phyloP scores from a whole-genome alignment of 2,888 invertebrate species.

The Bellardia bayeri region DNA sequence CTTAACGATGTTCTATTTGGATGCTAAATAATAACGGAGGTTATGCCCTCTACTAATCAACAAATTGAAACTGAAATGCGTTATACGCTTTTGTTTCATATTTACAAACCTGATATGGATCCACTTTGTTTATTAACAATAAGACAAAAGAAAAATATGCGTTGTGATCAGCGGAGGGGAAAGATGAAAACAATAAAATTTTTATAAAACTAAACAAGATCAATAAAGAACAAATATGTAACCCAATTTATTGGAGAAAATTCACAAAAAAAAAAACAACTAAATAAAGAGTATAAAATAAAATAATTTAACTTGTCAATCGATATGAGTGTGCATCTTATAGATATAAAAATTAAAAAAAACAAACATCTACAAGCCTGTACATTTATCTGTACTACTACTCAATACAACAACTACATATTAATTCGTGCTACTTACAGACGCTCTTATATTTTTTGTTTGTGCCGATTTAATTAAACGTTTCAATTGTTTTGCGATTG shows the following conservation, averaged over 20 bases:
- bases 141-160: not conserved
- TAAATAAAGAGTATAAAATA: not conserved
- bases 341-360: not conserved
- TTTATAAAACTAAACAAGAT: constrained; percentile 45
- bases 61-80: constrained; percentile 23
- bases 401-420: constrained; percentile 14
- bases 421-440: not conserved
- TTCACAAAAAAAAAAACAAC: constrained; percentile 22
- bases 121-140: constrained; percentile 34
- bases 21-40: constrained; percentile 39
- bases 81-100: constrained; percentile 31
- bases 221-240: constrained; percentile 52
- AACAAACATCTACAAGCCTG: constrained; percentile 10
- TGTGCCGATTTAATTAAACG: constrained; percentile 68
- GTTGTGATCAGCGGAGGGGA: not conserved
- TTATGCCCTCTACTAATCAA: constrained; percentile 54
- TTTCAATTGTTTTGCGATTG: constrained; percentile 73
- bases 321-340: not conserved
- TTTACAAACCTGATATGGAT: constrained; percentile 20
- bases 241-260: constrained; percentile 49
- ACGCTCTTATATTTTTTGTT: not conserved
- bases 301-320: constrained; percentile 46
- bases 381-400: constrained; percentile 23
- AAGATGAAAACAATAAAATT: constrained; percentile 28
- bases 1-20: constrained; percentile 44